Conservation (phyloP, 2,797 vertebrate species). For the Melanogrammus aeglefinus region DNA sequence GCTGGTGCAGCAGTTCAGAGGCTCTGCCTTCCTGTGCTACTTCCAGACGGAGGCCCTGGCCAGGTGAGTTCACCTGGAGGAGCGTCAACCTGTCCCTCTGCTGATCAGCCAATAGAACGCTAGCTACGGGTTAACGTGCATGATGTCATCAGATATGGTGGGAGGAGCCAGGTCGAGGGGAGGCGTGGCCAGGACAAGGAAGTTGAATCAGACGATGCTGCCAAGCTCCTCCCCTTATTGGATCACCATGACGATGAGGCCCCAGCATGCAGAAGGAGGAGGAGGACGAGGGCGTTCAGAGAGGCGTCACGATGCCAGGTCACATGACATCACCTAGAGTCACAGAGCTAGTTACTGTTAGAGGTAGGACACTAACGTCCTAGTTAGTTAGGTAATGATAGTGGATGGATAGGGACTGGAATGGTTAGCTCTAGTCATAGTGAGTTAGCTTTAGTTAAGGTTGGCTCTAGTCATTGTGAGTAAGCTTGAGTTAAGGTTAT, state of each 20-base stretch:
- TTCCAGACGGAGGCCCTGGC: conserved; percentile 81
- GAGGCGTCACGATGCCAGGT: conserved; percentile 78
- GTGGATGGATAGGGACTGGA: too few relatives aligned
- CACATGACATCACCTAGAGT: not conserved
- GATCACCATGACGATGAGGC: conserved; percentile 55
- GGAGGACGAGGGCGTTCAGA: conserved; percentile 58
- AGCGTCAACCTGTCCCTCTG: too few relatives aligned
- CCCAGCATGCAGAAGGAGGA: conserved; percentile 40
- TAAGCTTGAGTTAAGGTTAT: too few relatives aligned
- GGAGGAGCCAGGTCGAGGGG: conserved; percentile 44
- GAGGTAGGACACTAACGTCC: too few relatives aligned
- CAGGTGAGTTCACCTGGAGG: conserved; percentile 42
- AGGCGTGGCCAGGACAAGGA: conserved; percentile 21
- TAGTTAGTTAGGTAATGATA: too few relatives aligned
- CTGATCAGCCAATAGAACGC: not conserved
- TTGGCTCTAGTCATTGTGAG: too few relatives aligned
- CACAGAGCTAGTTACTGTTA: too few relatives aligned
- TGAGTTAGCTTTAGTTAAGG: too few relatives aligned
- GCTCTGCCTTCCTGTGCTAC: conserved; percentile 80
- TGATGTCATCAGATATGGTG: conserved; percentile 48
- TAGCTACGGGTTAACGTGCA: not conserved
- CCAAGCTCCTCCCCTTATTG: conserved; percentile 56
- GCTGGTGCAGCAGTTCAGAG: conserved; percentile 82
- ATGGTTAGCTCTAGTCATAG: too few relatives aligned
- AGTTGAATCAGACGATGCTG: conserved; percentile 21